Conservation (phyloP, 2,797 vertebrate genomes). For the Spondyliosoma cantharus region DNA sequence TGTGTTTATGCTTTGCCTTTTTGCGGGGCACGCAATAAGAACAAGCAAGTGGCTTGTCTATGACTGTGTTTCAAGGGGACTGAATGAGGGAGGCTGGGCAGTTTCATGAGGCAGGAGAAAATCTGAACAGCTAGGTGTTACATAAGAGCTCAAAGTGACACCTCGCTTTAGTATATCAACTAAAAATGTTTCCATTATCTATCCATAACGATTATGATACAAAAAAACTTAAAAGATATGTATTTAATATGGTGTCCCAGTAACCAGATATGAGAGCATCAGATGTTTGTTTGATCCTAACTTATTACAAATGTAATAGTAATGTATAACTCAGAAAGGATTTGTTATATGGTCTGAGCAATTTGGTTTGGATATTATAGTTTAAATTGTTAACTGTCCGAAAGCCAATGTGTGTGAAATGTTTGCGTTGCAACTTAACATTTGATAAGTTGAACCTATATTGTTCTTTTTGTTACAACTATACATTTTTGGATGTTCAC, state of each 20-base stretch:
- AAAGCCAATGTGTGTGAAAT: too few species aligned
- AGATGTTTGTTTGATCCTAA: conserved; percentile 20
- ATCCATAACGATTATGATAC: conserved; percentile 40
- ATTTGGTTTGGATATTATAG: not conserved
- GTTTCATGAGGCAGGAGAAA: conserved; percentile 3
- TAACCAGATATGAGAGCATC: conserved; percentile 57
- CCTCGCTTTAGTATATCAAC: conserved; percentile 26
- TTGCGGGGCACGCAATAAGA: conserved; percentile 21
- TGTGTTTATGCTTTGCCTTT: conserved; percentile 25
- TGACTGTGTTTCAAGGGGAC: not conserved
- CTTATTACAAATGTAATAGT: not conserved
- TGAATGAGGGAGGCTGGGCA: not conserved
- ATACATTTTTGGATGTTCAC: too few species aligned
- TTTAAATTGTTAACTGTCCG: not conserved
- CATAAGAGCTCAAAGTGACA: conserved; percentile 15
- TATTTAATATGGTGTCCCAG: conserved; percentile 55
- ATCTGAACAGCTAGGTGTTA: conserved; percentile 16
- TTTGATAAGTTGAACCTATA: too few species aligned
- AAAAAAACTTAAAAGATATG: conserved; percentile 59
- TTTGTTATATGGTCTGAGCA: not conserved
- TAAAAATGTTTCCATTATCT: conserved; percentile 33
- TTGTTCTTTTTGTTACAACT: too few species aligned
- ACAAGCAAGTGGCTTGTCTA: not conserved
- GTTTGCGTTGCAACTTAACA: too few species aligned
- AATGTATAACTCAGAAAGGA: not conserved